These are phyloP conservation scores for Lordiphosa mommai DNA, from an alignment of 1,140 invertebrate species.

Conservation along the genomic window DNA sequence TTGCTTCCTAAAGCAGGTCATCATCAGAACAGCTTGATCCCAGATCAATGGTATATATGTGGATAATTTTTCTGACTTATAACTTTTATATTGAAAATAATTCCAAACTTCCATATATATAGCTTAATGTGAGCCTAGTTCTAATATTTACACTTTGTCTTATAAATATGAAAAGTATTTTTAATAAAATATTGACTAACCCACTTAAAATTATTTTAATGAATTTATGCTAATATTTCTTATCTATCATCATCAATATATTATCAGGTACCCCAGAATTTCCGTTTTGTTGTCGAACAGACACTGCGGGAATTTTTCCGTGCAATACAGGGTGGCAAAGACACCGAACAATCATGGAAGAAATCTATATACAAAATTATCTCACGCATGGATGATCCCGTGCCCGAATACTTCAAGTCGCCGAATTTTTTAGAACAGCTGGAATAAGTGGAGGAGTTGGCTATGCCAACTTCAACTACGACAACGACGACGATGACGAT, in stretches of 20 bases:
- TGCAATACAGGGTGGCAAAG: conserved; percentile 96
- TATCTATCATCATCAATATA: conserved; percentile 6
- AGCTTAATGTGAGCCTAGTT: no score
- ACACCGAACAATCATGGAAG: conserved; percentile 99
- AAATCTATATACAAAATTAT: conserved; percentile 99
- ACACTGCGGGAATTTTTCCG: conserved; percentile 99
- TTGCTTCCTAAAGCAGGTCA: no score
- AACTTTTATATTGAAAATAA: no score
- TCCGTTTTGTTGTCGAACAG: conserved; percentile 97
- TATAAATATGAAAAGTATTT: no score
- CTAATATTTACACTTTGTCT: no score
- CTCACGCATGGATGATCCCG: conserved; percentile 97
- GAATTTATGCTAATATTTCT: conserved; percentile 1
- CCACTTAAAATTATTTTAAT: not conserved
- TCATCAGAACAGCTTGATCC: no score
- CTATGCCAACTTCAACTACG: conserved; percentile 51
- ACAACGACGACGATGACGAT: conserved; percentile 14
- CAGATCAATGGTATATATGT: no score
- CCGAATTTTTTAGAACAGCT: conserved; percentile 99
- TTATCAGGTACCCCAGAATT: conserved; percentile 96
- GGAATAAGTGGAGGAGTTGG: conserved; percentile 86
- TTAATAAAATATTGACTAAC: no score
- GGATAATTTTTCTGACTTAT: no score
- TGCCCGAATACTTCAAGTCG: conserved; percentile 99
- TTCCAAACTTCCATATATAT: no score